Base-by-base conservation (phyloP, 2,113 vertebrate species). In the Periophthalmodon schlosseri region DNA sequence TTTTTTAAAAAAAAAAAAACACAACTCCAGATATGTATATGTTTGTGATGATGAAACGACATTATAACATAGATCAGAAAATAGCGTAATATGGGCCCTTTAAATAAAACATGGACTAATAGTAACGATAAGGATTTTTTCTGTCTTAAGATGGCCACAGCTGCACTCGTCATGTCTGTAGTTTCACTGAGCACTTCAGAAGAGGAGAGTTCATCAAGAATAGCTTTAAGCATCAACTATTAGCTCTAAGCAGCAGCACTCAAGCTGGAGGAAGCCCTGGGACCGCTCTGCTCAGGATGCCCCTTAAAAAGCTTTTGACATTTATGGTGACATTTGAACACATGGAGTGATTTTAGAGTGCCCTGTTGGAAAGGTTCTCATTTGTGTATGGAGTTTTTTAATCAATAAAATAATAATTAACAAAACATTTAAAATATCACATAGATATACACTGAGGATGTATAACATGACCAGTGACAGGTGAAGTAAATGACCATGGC, bases 281-380 rank as follows among this genome's bases (percentile, higher is more conserved):
- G 8, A 74, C 77, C 36, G 73, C 81, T 86, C 73, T 87, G 81
- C 84, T 77, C 72, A 6, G 80, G 86, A 84, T 79, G 79, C 72
- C 78, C 23, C 77, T 75, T 76, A 75, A 84, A 91, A 89, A 83
- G 85, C 84, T 84, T 85, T 88, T 90, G 90, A 90, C 91, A 89
- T 92, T 92, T 91, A 83, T 77, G 79, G 79, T 92, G 84, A 87
- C 86, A 89, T 91, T 91, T 91, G 85, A 78, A 85, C 84, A 86
- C 87, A 82, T 73, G 77, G 73, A 82, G 78, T 88, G 66, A 84
- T 86, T 85, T 77, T 70, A 84, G 78, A 82, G 72, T 83, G 70
- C 79, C 81, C 82, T 72, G 64, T 64, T 33, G 70, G 79, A 89
- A 91, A 88, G 69, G 80, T 77, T 34, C 23, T 11, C 0, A 10